phyloP scores from a whole-genome alignment of 2,113 vertebrate species.

The Rafetus swinhoei region DNA sequence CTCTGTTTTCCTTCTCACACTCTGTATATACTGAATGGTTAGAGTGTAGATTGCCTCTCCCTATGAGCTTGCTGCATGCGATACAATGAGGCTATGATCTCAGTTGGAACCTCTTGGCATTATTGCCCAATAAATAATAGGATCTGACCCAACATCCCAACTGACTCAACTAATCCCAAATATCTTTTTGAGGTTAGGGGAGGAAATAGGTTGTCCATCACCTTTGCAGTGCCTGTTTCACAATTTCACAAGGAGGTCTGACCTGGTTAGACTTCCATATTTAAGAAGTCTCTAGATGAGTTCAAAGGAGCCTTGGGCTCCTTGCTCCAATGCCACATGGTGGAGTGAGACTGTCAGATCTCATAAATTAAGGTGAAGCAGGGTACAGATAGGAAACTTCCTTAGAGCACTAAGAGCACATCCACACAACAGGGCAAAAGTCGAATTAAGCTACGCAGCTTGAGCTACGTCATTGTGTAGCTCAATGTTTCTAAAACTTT shows the following conservation, averaged over 20 bases:
- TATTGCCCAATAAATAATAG: background rate
- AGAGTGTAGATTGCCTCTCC: background rate
- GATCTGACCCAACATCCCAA: background rate
- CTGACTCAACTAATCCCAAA: background rate
- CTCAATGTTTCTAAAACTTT: no score
- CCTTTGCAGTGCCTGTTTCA: background rate
- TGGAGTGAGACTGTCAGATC: background rate
- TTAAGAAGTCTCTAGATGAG: background rate
- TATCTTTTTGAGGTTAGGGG: background rate
- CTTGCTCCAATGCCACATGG: background rate
- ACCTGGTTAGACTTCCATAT: background rate
- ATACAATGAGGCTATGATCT: background rate
- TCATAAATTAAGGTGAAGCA: background rate
- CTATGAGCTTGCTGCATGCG: background rate
- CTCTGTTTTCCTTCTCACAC: background rate
- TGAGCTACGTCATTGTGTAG: no score
- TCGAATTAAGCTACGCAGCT: no score
- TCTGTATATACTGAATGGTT: background rate
- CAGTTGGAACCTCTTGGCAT: background rate
- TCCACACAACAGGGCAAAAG: no score
- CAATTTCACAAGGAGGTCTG: background rate
- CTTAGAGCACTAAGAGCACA: background rate
- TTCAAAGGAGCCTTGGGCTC: background rate
- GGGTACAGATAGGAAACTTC: background rate
- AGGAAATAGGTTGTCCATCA: background rate